Evolutionary conservation across 2,113 vertebrate genomes (phyloP), one percentile per base, ranked within the genome.

Genomic region (Antechinus stuartii): DNA sequence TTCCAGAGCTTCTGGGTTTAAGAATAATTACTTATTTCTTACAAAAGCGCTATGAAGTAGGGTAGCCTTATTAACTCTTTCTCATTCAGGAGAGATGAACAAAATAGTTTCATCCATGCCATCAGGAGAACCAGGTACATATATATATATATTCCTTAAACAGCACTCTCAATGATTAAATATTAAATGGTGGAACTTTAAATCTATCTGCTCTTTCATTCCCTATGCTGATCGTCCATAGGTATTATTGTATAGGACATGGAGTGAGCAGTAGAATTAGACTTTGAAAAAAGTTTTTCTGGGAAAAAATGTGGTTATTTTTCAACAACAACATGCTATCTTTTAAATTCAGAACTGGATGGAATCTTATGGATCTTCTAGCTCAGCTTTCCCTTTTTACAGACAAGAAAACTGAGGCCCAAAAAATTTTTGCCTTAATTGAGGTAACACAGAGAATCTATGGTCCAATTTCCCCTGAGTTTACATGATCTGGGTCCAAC

Each of bases 1-100:
- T 52, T 76, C 3, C 35, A 89, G 30, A 94, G 84, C 91, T 27
- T 55, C 16, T 19, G 52, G 27, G 11, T 2, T 95, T 95, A 76
- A 84, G 16, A 52, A 42, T 53, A 57, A 92, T 91, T 94, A 91
- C 96, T 95, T 92, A 7, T 47, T 92, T 42, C 91, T 54, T 3
- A 84, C 24, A 61, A 12, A 3, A 42, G 8, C 0, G 52, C 54
- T 91, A 30, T 52, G 84, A 94, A 91, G 91, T 49, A 84, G 23
- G 16, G 16, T 1, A 2, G 16, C 68, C 35, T 84, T 84, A 42
- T 84, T 76, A n/a, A 76, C 6, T 84, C 68, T 84, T 84, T 84
- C 68, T 42, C 30, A 35, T 5, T 5, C 27, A 68, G 57, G 35
- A 42, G 68, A 84, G 19, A n/a, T n/a, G 68, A 42, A 19, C 19